Percentiles rank a stretch among this genome's conserved stretches.
phyloP scores from a whole-genome alignment of 1,140 invertebrate species.

The Drosophila jambulina region DNA sequence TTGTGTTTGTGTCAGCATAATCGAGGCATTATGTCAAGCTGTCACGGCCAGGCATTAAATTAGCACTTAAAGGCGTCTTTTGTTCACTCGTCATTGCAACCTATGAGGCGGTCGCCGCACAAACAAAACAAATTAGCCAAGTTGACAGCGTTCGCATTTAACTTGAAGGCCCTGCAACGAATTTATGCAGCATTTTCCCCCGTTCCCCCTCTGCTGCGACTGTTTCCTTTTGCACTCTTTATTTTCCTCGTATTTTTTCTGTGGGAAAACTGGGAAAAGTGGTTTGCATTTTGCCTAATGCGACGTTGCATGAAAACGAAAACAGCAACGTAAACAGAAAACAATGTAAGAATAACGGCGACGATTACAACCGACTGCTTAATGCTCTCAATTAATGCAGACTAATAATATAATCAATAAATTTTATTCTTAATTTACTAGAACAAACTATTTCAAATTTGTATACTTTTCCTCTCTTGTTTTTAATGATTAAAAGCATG shows the following conservation, averaged over 20 bases:
- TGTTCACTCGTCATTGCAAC: conserved; percentile 14
- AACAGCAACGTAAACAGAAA: conserved; percentile 60
- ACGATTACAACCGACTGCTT: not conserved
- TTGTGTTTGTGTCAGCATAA: conserved; percentile 57
- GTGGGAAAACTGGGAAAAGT: conserved; percentile 32
- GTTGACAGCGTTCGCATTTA: conserved; percentile 35
- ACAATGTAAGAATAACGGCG: conserved; percentile 33
- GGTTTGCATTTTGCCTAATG: conserved; percentile 61
- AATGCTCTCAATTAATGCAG: conserved; percentile 21
- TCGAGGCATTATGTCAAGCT: conserved; percentile 70
- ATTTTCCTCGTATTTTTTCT: conserved; percentile 1
- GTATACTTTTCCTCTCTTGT: too few species aligned
- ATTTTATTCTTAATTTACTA: not conserved
- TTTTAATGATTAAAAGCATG: not conserved
- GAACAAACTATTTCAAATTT: too few species aligned
- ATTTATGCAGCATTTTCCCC: conserved; percentile 38
- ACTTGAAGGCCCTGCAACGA: conserved; percentile 16
- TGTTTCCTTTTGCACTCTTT: conserved; percentile 18
- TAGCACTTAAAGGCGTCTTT: conserved; percentile 34
- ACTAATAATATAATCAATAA: not conserved
- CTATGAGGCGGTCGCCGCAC: conserved; percentile 1
- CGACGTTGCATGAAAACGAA: conserved; percentile 64
- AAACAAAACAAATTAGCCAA: conserved; percentile 46
- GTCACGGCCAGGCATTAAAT: conserved; percentile 56
- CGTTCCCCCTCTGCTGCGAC: not conserved